Percentiles rank a stretch among this genome's conserved stretches.
Evolutionary conservation across 2,888 invertebrate species (phyloP).

Genomic region (Holacanthella duospinosa): DNA sequence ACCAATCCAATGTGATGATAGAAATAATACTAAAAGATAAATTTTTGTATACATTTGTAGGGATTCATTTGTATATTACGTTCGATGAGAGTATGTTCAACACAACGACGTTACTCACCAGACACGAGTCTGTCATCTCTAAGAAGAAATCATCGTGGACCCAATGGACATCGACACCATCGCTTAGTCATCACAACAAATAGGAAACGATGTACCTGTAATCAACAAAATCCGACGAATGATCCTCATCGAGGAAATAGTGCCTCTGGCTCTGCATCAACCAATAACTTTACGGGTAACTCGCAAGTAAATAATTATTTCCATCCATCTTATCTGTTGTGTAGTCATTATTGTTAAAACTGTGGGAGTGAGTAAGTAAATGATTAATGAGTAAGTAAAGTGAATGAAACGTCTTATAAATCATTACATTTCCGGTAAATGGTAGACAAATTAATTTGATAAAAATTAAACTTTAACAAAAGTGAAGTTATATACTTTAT

Average conservation of each 20-base stretch:
- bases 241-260: not conserved
- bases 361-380: too few relatives aligned
- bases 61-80: slow-evolving; percentile 22
- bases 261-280: not conserved
- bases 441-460: not conserved
- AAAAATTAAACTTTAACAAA: too few relatives aligned
- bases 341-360: too few relatives aligned
- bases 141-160: slow-evolving; percentile 10
- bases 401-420: too few relatives aligned
- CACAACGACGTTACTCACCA: slow-evolving; percentile 14
- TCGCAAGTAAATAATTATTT: slow-evolving; percentile 10
- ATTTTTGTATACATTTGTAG: slow-evolving; percentile 12
- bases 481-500: too few relatives aligned
- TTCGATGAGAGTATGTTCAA: slow-evolving; percentile 16
- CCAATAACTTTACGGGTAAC: slow-evolving; percentile 14
- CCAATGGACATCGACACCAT: not conserved
- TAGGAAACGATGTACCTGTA: not conserved
- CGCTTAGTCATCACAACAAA: not conserved
- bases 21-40: too few relatives aligned
- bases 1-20: too few relatives aligned
- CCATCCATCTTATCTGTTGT: not conserved
- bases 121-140: slow-evolving; percentile 20
- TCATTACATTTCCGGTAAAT: too few relatives aligned
- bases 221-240: too few relatives aligned
- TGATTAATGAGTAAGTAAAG: too few relatives aligned